Conservation (phyloP, 2,888 invertebrate species). For the Tinea trinotella region DNA sequence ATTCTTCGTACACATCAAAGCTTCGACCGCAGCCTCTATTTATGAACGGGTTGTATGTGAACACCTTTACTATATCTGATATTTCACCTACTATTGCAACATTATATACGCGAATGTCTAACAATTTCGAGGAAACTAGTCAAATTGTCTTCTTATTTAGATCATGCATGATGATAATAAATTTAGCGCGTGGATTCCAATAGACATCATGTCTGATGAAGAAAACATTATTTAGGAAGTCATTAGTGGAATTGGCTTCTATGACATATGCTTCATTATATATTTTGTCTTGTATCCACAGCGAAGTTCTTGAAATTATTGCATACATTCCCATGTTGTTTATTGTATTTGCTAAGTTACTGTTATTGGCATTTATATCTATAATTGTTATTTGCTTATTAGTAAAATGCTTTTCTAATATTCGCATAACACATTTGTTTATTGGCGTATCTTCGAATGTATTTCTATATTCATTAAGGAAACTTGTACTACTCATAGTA, state of each 20-base stretch:
- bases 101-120: constrained; percentile 33
- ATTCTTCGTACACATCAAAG: constrained; percentile 25
- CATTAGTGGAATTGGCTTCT: background rate
- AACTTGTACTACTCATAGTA: background rate
- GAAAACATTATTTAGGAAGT: background rate
- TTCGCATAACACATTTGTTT: background rate
- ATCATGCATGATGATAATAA: constrained; percentile 31
- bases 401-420: background rate
- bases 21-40: constrained; percentile 34
- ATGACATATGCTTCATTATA: background rate
- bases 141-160: constrained; percentile 26
- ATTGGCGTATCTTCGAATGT: background rate
- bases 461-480: background rate
- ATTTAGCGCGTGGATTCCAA: constrained; percentile 42
- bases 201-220: constrained; percentile 28
- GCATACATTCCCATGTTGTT: background rate
- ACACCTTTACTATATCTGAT: constrained; percentile 24
- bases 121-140: constrained; percentile 29
- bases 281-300: constrained; percentile 6
- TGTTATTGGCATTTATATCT: background rate
- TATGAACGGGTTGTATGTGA: constrained; percentile 36
- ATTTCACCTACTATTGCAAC: constrained; percentile 31
- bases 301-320: constrained; percentile 2
- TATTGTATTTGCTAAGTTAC: background rate
- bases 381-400: background rate